These are phyloP conservation scores for Erinaceus europaeus DNA, from an alignment of 2,113 vertebrate genomes.

Conservation along the genomic window DNA sequence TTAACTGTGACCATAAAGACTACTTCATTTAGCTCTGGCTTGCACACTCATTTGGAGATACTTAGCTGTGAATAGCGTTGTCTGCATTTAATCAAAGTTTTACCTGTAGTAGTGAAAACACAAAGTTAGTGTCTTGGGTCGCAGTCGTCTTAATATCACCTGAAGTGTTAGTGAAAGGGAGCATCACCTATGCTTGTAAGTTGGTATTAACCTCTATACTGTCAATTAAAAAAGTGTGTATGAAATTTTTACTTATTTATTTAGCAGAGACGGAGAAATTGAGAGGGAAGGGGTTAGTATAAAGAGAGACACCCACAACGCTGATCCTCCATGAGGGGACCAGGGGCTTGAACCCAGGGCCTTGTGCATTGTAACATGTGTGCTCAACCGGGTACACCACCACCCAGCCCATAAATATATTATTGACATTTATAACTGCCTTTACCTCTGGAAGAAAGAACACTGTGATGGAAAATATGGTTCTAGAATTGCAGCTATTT, in stretches of 20 bases:
- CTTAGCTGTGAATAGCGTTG: neutral
- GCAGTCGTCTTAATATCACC: slow-evolving; percentile 4
- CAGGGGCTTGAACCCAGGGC: too few species aligned
- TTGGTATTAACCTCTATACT: neutral
- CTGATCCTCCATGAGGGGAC: too few species aligned
- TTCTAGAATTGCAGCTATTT: neutral
- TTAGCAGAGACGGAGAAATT: too few species aligned
- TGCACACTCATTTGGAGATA: neutral
- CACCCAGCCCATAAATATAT: too few species aligned
- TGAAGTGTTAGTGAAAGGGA: neutral
- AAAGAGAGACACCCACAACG: too few species aligned
- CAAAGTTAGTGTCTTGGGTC: neutral
- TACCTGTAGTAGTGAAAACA: slow-evolving; percentile 8
- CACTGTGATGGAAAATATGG: neutral
- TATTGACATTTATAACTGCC: slow-evolving; percentile 1
- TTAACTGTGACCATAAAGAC: neutral
- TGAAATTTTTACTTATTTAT: too few species aligned
- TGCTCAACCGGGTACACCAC: too few species aligned
- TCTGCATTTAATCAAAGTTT: neutral
- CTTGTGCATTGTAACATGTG: too few species aligned
- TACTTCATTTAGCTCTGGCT: neutral
- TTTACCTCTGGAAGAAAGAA: neutral
- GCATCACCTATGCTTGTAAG: slow-evolving; percentile 1
- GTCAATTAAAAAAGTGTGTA: slow-evolving; percentile 37
- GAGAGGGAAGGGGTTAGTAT: too few species aligned